A percentile compares a stretch with the other conserved stretches of the same genome.
Evolutionary conservation across 2,888 invertebrate species (phyloP).

Genomic region (Arge pagana): DNA sequence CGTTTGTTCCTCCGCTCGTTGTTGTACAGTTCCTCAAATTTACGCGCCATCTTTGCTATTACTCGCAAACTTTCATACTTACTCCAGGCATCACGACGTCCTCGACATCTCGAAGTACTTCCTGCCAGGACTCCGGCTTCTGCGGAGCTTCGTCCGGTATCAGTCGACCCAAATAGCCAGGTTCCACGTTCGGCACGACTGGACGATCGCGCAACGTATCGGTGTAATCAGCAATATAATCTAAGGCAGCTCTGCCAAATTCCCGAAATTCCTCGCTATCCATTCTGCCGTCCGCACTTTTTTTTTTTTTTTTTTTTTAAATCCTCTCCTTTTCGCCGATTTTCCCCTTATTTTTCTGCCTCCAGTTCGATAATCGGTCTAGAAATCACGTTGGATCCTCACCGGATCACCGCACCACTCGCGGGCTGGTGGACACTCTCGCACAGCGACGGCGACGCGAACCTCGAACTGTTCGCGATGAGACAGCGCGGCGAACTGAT

Average conservation of each 20-base stretch:
- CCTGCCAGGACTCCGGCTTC: slow-evolving; percentile 80
- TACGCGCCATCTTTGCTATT: too few species aligned
- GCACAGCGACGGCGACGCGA: too few species aligned
- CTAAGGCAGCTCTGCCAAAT: slow-evolving; percentile 85
- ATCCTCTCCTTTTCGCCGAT: neutral
- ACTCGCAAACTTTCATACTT: too few species aligned
- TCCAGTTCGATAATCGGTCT: too few species aligned
- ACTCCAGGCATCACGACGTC: slow-evolving; percentile 89
- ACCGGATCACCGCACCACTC: too few species aligned
- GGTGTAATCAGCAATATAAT: slow-evolving; percentile 87
- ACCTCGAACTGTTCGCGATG: too few species aligned
- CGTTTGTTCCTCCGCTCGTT: too few species aligned
- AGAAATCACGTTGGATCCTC: too few species aligned
- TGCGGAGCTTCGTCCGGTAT: slow-evolving; percentile 84
- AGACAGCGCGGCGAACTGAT: too few species aligned
- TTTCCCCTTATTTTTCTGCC: too few species aligned
- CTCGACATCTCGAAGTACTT: slow-evolving; percentile 84
- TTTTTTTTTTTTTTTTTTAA: neutral
- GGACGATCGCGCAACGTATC: slow-evolving; percentile 82
- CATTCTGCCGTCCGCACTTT: slow-evolving; percentile 61
- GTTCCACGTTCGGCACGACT: slow-evolving; percentile 80
- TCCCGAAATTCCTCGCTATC: slow-evolving; percentile 78
- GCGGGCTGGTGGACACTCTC: too few species aligned
- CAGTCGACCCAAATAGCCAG: slow-evolving; percentile 82
- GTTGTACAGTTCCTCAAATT: too few species aligned